Evolutionary conservation across 2,888 invertebrate genomes (phyloP).

Genomic region (Hipparchia sbordonii): DNA sequence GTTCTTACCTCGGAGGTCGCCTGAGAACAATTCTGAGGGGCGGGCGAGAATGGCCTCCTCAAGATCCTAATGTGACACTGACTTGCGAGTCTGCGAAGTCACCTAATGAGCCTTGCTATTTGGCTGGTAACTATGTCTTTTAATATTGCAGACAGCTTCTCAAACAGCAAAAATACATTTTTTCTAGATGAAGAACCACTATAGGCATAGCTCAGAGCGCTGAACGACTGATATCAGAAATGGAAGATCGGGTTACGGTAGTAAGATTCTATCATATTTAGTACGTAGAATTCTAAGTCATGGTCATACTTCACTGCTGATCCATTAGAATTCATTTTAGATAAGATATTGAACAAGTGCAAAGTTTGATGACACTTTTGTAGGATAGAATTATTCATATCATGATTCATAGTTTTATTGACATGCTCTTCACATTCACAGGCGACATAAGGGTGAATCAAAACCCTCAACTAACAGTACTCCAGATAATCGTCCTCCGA

Average conservation of each 20-base stretch:
- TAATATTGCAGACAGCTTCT: no score
- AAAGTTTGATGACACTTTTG: neutral
- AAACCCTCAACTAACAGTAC: constrained; percentile 87
- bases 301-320: no score
- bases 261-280: no score
- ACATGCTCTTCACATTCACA: constrained; percentile 46
- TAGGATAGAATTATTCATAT: neutral
- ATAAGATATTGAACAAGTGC: neutral
- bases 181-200: no score
- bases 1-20: constrained; percentile 87
- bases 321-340: no score
- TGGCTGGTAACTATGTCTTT: constrained; percentile 82
- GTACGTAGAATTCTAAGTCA: no score
- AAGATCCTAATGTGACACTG: constrained; percentile 86
- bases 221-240: no score
- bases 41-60: constrained; percentile 88
- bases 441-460: constrained; percentile 88
- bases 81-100: constrained; percentile 86
- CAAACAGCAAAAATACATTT: no score
- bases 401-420: neutral
- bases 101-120: constrained; percentile 88
- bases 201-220: no score
- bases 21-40: constrained; percentile 84
- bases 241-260: no score
- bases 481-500: constrained; percentile 86